Base-by-base conservation (phyloP, 2,113 vertebrate genomes). In the Chauna torquata region DNA sequence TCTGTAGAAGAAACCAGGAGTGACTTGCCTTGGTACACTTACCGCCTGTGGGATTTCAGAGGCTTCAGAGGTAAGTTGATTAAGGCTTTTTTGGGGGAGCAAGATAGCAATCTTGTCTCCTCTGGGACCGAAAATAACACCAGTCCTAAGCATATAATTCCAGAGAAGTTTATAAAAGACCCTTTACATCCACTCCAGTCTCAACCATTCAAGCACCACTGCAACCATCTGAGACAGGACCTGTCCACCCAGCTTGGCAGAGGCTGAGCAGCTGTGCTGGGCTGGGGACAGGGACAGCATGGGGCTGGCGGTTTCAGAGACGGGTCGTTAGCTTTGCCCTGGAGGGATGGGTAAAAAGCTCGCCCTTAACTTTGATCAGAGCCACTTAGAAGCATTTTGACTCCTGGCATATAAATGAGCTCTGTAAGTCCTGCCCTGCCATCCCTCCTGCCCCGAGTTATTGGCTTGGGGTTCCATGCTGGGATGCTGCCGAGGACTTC, bases 231-330 rank as follows among this genome's bases (percentile, higher is more conserved):
- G n/a, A n/a, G n/a, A n/a, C n/a, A n/a, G 50, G 57, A 81, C 57
- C 57, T 44, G 34, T 18, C 22, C 0, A 0, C 3, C 24, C 47
- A 70, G 24, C 6, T 38, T 0, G 4, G 11, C 0, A 0, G 28
- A 18, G 24, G 5, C 6, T 4, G 36, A 79, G 30, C 40, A 72
- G 71, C 16, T 3, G 1, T 8, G 8, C 8, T 7, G 5, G 34
- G 12, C 2, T 28, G 9, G 32, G 40, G 19, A 28, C 3, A 5
- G 6, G 24, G 11, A 69, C 78, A 74, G 36, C 42, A 14, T 8
- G 27, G 58, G 17, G 42, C 27, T 75, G 66, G 28, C 4, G 5
- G 50, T 17, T 42, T 66, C 24, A 58, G 77, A 40, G 19, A 42
- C 8, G 28, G 49, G 19, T 54, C 68, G 23, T 34, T 38, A 71